phyloP scores from a whole-genome alignment of 2,888 invertebrate species.

The Epinotia brunnichana region DNA sequence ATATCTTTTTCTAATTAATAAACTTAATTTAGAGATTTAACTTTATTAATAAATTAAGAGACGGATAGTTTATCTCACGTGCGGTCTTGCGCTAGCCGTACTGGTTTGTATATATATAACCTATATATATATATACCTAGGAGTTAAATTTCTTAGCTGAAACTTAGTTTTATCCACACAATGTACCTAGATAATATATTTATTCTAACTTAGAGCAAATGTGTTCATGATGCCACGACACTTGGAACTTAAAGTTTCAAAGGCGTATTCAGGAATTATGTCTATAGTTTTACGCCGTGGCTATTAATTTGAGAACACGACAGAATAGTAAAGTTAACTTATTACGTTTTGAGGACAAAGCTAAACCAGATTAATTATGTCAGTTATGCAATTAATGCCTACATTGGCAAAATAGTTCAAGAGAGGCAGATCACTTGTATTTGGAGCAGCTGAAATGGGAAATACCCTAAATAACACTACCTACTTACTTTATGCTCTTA shows the following conservation, averaged over 20 bases:
- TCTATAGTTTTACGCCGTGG: slow-evolving; percentile 25
- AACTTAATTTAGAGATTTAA: too few species aligned
- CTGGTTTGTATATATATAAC: too few species aligned
- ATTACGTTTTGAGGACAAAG: slow-evolving; percentile 21
- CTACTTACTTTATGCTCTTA: too few species aligned
- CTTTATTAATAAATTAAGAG: too few species aligned
- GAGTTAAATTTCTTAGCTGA: background rate
- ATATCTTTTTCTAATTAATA: too few species aligned
- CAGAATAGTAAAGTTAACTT: background rate
- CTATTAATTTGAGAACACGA: background rate
- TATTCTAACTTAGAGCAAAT: slow-evolving; percentile 22
- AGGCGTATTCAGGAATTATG: slow-evolving; percentile 6
- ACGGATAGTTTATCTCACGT: too few species aligned
- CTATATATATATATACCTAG: too few species aligned
- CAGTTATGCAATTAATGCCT: background rate
- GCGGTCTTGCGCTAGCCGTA: too few species aligned
- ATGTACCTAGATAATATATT: slow-evolving; percentile 28
- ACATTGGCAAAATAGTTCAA: too few species aligned
- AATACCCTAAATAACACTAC: too few species aligned
- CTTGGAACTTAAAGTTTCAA: slow-evolving; percentile 23
- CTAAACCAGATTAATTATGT: slow-evolving; percentile 7
- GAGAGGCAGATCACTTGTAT: too few species aligned
- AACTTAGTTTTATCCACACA: slow-evolving; percentile 18
- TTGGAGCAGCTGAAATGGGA: too few species aligned
- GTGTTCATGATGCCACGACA: slow-evolving; percentile 28